Conservation (phyloP, 2,888 invertebrate genomes). For the Cosmia pyralina region DNA sequence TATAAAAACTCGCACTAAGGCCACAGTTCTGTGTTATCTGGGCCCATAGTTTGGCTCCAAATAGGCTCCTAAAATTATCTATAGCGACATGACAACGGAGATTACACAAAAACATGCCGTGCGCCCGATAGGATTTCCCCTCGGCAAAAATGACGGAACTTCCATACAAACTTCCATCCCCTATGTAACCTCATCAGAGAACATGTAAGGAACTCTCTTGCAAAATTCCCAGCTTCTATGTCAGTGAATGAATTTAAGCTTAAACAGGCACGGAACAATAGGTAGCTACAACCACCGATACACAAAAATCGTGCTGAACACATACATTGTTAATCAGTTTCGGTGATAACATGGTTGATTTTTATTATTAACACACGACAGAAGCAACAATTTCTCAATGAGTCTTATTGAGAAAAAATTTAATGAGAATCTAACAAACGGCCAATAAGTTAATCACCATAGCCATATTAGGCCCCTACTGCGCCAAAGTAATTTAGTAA, state of each 20-base stretch:
- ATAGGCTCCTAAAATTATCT: not conserved
- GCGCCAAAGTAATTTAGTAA: not conserved
- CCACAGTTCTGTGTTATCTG: too few species aligned
- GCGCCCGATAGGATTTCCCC: not conserved
- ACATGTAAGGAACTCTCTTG: too few species aligned
- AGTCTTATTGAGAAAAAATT: not conserved
- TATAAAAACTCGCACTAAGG: too few species aligned
- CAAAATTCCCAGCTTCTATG: not conserved
- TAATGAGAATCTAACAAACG: not conserved
- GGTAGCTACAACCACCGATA: not conserved
- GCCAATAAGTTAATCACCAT: not conserved
- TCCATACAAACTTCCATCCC: not conserved
- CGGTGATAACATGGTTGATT: slow-evolving; percentile 5
- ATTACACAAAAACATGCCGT: not conserved
- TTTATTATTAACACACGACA: not conserved
- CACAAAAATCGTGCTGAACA: not conserved
- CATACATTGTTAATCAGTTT: slow-evolving; percentile 3
- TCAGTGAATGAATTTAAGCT: not conserved
- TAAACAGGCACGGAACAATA: not conserved
- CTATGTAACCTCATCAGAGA: too few species aligned
- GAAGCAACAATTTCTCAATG: not conserved
- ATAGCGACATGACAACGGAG: not conserved
- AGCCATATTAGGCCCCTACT: not conserved
- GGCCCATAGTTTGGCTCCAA: not conserved
- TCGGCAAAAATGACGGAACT: not conserved